Conservation (phyloP, 2,888 invertebrate genomes). For the Caenorhabditis doughertyi region DNA sequence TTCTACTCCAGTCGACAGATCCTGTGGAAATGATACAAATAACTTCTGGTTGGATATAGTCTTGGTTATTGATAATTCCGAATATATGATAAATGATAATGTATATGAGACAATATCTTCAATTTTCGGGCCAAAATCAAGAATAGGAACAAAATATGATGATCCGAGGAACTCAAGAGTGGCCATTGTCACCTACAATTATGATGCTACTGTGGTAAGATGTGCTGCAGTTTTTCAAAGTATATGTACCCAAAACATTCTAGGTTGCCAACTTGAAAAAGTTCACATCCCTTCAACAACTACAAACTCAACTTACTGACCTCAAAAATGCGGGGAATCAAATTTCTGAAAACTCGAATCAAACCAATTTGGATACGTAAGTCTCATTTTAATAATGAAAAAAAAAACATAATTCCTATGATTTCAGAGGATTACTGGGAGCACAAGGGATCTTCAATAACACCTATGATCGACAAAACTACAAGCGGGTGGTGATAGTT, state of each 20-base stretch:
- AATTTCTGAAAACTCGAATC: too few relatives aligned
- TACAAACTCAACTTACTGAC: too few relatives aligned
- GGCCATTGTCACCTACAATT: constrained; percentile 37
- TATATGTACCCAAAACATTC: neutral
- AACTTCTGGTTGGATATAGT: constrained; percentile 39
- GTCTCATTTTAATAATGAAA: too few relatives aligned
- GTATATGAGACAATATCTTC: constrained; percentile 24
- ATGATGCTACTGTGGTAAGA: constrained; percentile 21
- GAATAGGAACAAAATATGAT: constrained; percentile 8
- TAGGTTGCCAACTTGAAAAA: constrained; percentile 16
- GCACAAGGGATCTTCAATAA: too few relatives aligned
- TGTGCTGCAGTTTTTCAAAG: constrained; percentile 25
- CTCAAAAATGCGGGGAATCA: too few relatives aligned
- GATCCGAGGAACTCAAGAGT: constrained; percentile 29
- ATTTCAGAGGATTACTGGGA: too few relatives aligned
- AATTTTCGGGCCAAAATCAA: constrained; percentile 6
- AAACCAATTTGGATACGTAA: too few relatives aligned
- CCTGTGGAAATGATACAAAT: constrained; percentile 22
- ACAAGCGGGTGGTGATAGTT: too few relatives aligned
- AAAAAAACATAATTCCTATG: too few relatives aligned
- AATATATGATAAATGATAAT: constrained; percentile 10
- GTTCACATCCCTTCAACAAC: constrained; percentile 6
- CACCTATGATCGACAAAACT: too few relatives aligned
- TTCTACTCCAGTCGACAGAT: neutral
- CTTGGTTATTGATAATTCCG: constrained; percentile 25